A percentile compares a stretch with the other conserved stretches of the same genome.
These are phyloP conservation scores for Teinopalpus imperialis DNA, from an alignment of 2,888 invertebrate genomes.

Conservation along the genomic window DNA sequence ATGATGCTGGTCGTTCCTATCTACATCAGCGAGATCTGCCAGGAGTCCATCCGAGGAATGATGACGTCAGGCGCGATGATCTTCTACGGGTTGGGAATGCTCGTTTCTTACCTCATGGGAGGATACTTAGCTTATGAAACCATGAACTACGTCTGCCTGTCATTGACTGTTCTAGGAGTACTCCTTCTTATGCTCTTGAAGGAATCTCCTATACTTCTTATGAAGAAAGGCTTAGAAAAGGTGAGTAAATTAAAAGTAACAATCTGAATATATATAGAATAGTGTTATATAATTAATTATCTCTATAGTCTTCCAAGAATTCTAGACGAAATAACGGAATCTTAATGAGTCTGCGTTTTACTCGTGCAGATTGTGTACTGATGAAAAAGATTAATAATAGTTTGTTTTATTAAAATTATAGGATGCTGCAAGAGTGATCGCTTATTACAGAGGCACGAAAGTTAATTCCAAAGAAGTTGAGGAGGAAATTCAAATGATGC, in stretches of 20 bases:
- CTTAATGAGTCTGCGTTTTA: no score
- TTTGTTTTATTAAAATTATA: slow-evolving; percentile 26
- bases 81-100: slow-evolving; percentile 34
- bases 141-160: slow-evolving; percentile 47
- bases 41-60: slow-evolving; percentile 35
- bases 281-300: no score
- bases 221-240: slow-evolving; percentile 35
- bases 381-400: no score
- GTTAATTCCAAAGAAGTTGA: slow-evolving; percentile 38
- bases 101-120: slow-evolving; percentile 43
- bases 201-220: slow-evolving; percentile 44
- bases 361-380: no score
- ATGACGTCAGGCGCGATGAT: slow-evolving; percentile 32
- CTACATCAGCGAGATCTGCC: slow-evolving; percentile 35
- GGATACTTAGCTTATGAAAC: slow-evolving; percentile 45
- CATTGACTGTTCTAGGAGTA: slow-evolving; percentile 38
- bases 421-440: slow-evolving; percentile 52
- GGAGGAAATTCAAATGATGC: slow-evolving; percentile 27
- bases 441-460: slow-evolving; percentile 47
- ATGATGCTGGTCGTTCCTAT: slow-evolving; percentile 44
- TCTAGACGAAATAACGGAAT: no score
- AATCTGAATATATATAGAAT: no score
- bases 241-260: slow-evolving; percentile 39
- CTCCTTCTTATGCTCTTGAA: slow-evolving; percentile 40
- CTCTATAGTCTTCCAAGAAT: no score